phyloP scores from a whole-genome alignment of 1,140 invertebrate genomes.

The Drosophila asahinai region DNA sequence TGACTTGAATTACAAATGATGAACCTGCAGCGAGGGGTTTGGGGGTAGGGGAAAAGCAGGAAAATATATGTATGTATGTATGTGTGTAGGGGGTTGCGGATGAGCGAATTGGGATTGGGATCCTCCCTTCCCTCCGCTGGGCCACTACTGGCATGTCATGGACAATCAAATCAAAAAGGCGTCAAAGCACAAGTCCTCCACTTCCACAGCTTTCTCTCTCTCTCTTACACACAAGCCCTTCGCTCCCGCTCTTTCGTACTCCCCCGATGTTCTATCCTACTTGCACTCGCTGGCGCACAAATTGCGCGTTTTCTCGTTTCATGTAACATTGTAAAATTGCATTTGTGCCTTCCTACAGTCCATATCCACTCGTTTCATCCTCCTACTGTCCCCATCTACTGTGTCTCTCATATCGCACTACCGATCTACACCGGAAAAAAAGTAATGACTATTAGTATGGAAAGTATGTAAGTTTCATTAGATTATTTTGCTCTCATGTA shows the following conservation, averaged over 20 bases:
- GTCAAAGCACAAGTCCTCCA: constrained; percentile 71
- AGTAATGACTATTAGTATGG: too few relatives aligned
- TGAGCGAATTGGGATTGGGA: constrained; percentile 17
- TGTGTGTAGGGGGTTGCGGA: too few relatives aligned
- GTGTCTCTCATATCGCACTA: not conserved
- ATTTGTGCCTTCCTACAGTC: constrained; percentile 45
- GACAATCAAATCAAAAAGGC: constrained; percentile 82
- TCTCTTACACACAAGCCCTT: constrained; percentile 27
- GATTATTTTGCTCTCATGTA: not conserved
- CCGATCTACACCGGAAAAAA: not conserved
- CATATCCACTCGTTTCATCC: not conserved
- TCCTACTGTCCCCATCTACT: constrained; percentile 11
- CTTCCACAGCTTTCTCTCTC: constrained; percentile 9
- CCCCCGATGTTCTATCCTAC: not conserved
- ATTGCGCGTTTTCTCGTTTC: constrained; percentile 69
- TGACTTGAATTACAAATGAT: constrained; percentile 81
- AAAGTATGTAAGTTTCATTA: not conserved
- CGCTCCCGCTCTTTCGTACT: constrained; percentile 41
- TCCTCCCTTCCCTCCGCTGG: not conserved
- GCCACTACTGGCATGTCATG: constrained; percentile 54
- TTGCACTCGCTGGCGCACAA: constrained; percentile 13
- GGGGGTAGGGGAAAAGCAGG: not conserved
- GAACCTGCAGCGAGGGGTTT: constrained; percentile 29
- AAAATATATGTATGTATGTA: not conserved
- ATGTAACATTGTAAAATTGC: constrained; percentile 81